Evolutionary conservation across 2,113 vertebrate genomes (phyloP).

Genomic region (Otocyon megalotis): DNA sequence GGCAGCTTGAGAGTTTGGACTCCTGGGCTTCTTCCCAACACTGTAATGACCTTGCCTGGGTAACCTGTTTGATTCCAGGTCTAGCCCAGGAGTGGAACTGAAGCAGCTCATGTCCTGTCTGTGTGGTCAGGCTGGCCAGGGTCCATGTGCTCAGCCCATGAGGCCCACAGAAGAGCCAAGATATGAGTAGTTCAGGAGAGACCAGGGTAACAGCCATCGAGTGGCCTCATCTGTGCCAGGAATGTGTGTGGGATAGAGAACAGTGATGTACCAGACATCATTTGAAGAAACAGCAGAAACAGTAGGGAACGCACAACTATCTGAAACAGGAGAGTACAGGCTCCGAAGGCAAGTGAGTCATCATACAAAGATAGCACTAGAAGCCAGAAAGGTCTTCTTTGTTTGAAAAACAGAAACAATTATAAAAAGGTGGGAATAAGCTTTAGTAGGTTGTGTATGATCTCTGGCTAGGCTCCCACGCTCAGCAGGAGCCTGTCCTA

Average conservation of each 20-base stretch:
- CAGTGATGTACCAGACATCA: neutral
- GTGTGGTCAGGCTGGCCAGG: neutral
- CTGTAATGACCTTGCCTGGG: neutral
- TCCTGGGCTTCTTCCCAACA: neutral
- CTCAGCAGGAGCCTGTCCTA: constrained; percentile 66
- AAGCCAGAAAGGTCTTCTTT: neutral
- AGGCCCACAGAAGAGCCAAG: neutral
- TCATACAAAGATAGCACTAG: constrained; percentile 67
- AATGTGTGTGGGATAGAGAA: neutral
- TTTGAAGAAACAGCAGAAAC: constrained; percentile 30
- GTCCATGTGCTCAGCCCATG: neutral
- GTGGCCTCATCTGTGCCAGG: neutral
- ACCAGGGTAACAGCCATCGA: neutral
- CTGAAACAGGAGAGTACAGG: constrained; percentile 30
- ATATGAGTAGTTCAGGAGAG: neutral
- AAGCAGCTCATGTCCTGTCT: neutral
- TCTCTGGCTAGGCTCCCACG: neutral
- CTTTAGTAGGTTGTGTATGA: constrained; percentile 22
- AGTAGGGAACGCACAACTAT: constrained; percentile 4
- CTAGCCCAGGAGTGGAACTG: neutral
- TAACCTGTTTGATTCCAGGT: neutral
- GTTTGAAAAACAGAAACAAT: constrained; percentile 51
- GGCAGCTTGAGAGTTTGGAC: neutral
- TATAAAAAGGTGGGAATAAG: neutral
- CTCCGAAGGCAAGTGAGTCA: constrained; percentile 70